These are phyloP conservation scores for Drosophila mayaguana DNA, from an alignment of 2,888 invertebrate species.

Conservation along the genomic window DNA sequence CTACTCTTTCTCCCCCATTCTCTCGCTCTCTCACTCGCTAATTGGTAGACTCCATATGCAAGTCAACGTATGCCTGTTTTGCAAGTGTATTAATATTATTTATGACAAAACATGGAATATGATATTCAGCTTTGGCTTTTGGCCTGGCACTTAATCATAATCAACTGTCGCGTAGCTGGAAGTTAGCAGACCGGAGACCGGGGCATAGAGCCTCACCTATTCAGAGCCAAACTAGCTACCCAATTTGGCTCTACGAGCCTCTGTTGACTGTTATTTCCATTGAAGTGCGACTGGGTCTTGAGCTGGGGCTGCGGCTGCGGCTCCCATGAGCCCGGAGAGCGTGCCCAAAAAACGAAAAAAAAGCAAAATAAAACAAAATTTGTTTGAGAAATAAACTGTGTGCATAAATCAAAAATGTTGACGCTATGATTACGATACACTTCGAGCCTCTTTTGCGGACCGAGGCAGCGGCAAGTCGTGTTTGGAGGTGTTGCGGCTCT, in stretches of 20 bases:
- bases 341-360: conserved; percentile 40
- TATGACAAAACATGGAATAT: conserved; percentile 69
- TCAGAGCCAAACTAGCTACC: conserved; percentile 52
- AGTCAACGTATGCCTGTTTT: conserved; percentile 39
- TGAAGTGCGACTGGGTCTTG: conserved; percentile 13
- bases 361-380: conserved; percentile 21
- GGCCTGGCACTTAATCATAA: conserved; percentile 78
- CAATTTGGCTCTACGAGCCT: conserved; percentile 33
- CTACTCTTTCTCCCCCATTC: not conserved
- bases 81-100: conserved; percentile 65
- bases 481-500: conserved; percentile 77
- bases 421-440: conserved; percentile 77
- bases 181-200: conserved; percentile 50
- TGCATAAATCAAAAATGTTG: conserved; percentile 78
- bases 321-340: conserved; percentile 63
- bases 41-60: conserved; percentile 5
- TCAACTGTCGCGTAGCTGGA: conserved; percentile 75
- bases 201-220: conserved; percentile 44
- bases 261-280: conserved; percentile 57
- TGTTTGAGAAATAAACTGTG: conserved; percentile 64
- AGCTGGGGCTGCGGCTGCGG: conserved; percentile 2
- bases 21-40: not conserved
- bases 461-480: conserved; percentile 64
- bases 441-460: conserved; percentile 45
- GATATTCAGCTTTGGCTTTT: conserved; percentile 67